Base-by-base conservation (phyloP, 2,888 invertebrate species). In the Dasypogon diadema region DNA sequence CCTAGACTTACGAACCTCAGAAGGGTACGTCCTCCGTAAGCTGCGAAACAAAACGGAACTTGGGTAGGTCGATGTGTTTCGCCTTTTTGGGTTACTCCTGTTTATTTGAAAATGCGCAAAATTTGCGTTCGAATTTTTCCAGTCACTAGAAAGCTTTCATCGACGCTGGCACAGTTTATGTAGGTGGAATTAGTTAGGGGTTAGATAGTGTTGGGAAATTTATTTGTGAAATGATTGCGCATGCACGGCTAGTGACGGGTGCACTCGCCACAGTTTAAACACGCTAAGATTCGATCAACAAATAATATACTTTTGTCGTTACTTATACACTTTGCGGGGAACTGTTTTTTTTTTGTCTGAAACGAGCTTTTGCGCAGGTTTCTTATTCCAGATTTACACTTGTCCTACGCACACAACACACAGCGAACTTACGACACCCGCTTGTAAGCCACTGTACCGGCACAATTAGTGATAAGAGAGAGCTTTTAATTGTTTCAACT, bases 221-320 rank as follows among this genome's bases (percentile, higher is more conserved):
- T 30, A 30, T 30, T 30, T 30, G 30, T n/a, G 42, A 51, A 21
- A 51, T 8, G 3, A 18, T 51, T 51, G 46, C 65, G 65, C 65
- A 21, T 65, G 65, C 65, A 42, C 63, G n/a, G n/a, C 2, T 37
- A 63, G 18, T 63, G 63, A 16, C 63, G 37, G 34, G 2, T n/a
- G 22, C 24, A 51, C 51, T 21, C 5, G 21, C 51, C 5, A 51
- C 48, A 3, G 51, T 46, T 42, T 48, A 46, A 65, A 46, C 65
- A 65, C 65, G 65, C 42, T 65, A 46, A 24, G 48, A 65, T 65
- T 65, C 46, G 42, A 65, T 65, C 42, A 65, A 65, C 65, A 65
- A 63, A 48, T 65, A 46, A 22, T 24, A 8, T 63, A 22, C 42
- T n/a, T 18, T 22, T 42, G 60, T 18, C 12, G 34, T 34, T 1